phyloP scores from a whole-genome alignment of 2,113 vertebrate genomes.

The Polyodon spathula region DNA sequence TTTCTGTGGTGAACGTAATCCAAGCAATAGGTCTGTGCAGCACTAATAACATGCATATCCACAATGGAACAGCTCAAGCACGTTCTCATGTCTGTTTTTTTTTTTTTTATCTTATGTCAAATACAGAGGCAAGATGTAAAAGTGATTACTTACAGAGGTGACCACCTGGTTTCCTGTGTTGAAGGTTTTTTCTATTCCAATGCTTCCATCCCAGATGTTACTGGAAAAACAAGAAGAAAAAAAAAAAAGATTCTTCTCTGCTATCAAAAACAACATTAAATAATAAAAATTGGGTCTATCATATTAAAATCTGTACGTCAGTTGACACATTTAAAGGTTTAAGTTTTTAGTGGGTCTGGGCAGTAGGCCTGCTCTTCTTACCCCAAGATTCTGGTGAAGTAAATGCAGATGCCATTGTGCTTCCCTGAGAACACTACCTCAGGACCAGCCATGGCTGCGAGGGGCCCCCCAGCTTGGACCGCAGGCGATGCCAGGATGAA shows the following conservation, averaged over 20 bases:
- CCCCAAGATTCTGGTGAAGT: constrained; percentile 90
- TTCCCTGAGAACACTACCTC: constrained; percentile 95
- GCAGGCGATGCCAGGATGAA: constrained; percentile 38
- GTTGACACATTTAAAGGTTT: background rate
- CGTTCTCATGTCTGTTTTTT: too few relatives aligned
- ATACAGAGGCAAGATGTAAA: background rate
- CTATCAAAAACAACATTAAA: too few relatives aligned
- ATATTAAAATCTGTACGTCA: too few relatives aligned
- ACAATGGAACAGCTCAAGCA: too few relatives aligned
- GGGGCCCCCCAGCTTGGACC: constrained; percentile 36
- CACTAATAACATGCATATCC: too few relatives aligned
- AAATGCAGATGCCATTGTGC: constrained; percentile 88
- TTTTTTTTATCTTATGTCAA: too few relatives aligned
- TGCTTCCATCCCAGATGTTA: constrained; percentile 93
- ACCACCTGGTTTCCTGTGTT: constrained; percentile 73
- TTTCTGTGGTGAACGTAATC: too few relatives aligned
- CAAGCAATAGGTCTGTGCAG: too few relatives aligned
- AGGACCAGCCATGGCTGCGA: constrained; percentile 66
- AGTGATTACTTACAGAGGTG: constrained; percentile 64
- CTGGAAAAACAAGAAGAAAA: constrained; percentile 48
- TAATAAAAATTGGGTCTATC: too few relatives aligned
- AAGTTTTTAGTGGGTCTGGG: too few relatives aligned
- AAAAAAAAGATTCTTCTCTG: too few relatives aligned
- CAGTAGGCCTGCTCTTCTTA: constrained; percentile 40
- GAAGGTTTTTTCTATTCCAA: constrained; percentile 77